Evolutionary conservation across 1,140 invertebrate genomes (phyloP), one percentile per base, ranked within the genome.

Genomic region (Uloborus diversus): DNA sequence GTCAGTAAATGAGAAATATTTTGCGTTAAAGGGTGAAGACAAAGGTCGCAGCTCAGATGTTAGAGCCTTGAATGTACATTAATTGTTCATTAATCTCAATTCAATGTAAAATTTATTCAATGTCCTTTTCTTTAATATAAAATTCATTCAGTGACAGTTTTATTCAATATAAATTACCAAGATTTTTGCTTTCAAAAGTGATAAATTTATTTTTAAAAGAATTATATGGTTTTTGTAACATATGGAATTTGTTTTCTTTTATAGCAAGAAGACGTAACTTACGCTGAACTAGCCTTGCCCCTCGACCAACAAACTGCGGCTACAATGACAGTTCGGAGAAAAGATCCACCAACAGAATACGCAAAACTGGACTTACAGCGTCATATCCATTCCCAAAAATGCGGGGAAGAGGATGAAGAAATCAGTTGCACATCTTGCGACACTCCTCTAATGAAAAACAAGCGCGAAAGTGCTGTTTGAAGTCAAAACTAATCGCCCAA

Each of bases 311-410:
- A 81, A 28, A 75, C 62, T 23, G 66, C 79, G 0, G 69, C 79
- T 9, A 80, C 79, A 4, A 79, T 79, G 66, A 75, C 70, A 5
- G 79, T 81, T 20, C 42, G 79, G 27, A 73, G 79, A 68, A 73
- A 81, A 75, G 79, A 81, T n/a, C 79, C 79, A 32, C 79, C 69
- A 11, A 81, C 70, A 23, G 79, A 81, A 30, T 81, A 81, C 47
- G 79, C 79, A n/a, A 81, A 81, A 49, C 62, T 81, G 47, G 79
- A 81, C 56, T 57, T 70, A 11, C 79, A 80, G 30, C 66, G 79
- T 17, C 79, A 80, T 27, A 79, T 79, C 14, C 78, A 69, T 37
- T 32, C 65, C 17, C 30, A 53, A 9, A 68, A 68, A 35, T 25
- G 33, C 23, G 64, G 51, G 28, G 69, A 75, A 5, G 69, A 59